Conservation (phyloP, 2,113 vertebrate species). For the Eira barbara region DNA sequence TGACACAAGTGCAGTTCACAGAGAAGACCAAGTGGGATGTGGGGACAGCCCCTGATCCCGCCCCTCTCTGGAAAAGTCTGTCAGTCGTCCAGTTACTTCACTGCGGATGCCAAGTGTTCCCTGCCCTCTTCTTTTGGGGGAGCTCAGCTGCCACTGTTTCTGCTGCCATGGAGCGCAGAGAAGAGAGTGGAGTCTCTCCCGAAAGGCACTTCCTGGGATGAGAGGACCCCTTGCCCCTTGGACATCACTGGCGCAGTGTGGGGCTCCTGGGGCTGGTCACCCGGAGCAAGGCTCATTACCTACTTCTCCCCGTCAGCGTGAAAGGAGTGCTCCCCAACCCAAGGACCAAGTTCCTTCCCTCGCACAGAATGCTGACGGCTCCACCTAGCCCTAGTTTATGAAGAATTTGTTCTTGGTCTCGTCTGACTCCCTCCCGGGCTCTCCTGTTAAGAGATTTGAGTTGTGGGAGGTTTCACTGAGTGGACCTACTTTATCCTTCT, state of each 20-base stretch:
- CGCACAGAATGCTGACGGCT: neutral
- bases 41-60: neutral
- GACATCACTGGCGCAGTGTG: neutral
- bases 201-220: neutral
- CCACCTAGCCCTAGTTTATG: neutral
- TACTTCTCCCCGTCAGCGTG: neutral
- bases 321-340: accelerated
- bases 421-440: neutral
- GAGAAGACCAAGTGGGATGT: neutral
- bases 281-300: neutral
- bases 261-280: neutral
- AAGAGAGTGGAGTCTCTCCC: neutral
- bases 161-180: neutral
- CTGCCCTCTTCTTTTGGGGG: neutral
- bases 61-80: neutral
- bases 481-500: neutral
- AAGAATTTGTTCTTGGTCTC: neutral
- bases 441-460: neutral
- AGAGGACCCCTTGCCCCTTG: neutral
- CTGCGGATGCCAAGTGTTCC: neutral
- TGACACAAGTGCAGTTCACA: neutral
- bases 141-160: neutral
- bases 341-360: neutral
- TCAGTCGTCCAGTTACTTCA: neutral
- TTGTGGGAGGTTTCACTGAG: neutral